Conservation (phyloP, 2,888 invertebrate species). For the Lutraria lutraria region DNA sequence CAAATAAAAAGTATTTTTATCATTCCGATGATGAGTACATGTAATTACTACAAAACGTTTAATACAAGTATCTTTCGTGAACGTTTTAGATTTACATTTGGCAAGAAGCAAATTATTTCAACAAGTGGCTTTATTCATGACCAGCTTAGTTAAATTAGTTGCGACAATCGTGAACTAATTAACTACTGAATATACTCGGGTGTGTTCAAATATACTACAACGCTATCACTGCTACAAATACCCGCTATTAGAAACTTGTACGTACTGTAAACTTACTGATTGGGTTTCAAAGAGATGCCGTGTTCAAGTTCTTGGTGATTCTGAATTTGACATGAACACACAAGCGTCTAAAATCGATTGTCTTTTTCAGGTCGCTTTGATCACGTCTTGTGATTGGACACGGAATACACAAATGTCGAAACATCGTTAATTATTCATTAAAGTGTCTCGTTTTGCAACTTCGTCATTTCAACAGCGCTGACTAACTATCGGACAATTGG, state of each 20-base stretch:
- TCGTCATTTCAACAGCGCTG: constrained; percentile 48
- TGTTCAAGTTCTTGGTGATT: background rate
- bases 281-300: constrained; percentile 7
- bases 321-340: constrained; percentile 19
- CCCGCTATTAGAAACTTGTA: background rate
- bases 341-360: constrained; percentile 34
- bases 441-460: constrained; percentile 48
- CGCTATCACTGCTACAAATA: background rate
- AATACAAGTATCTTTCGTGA: background rate
- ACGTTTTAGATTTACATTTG: background rate
- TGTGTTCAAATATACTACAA: background rate
- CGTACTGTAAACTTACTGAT: background rate
- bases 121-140: background rate
- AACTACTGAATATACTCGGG: background rate
- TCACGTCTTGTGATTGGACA: constrained; percentile 25
- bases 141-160: constrained; percentile 4
- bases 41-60: background rate
- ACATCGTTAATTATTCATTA: constrained; percentile 61
- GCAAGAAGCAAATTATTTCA: constrained; percentile 4
- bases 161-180: constrained; percentile 5
- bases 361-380: constrained; percentile 44
- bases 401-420: constrained; percentile 45
- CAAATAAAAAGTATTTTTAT: background rate
- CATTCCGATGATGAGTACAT: background rate
- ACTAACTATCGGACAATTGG: constrained; percentile 65